A percentile compares a stretch with the other conserved stretches of the same genome.
phyloP scores from a whole-genome alignment of 2,797 vertebrate genomes.

The Podarcis siculus region DNA sequence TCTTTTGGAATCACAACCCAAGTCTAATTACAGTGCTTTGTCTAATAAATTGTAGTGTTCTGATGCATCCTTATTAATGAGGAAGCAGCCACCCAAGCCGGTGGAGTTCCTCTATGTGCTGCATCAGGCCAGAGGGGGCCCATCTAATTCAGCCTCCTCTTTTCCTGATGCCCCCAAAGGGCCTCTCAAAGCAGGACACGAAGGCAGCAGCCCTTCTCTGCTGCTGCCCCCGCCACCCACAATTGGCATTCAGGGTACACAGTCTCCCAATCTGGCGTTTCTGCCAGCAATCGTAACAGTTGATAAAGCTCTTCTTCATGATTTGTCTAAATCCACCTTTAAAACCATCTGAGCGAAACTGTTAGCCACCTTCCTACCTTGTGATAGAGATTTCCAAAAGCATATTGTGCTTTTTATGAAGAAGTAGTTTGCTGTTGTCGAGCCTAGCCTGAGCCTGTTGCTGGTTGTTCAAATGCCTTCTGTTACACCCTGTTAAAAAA shows the following conservation, averaged over 20 bases:
- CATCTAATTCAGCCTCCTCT: background rate
- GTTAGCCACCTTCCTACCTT: background rate
- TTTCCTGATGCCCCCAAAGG: background rate
- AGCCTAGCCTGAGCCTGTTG: background rate
- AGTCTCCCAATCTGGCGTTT: background rate
- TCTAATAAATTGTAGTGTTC: background rate
- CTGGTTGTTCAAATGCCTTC: background rate
- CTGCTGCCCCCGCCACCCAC: background rate
- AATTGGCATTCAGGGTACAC: background rate
- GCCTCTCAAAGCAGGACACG: background rate
- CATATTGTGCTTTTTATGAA: background rate
- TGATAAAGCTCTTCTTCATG: background rate
- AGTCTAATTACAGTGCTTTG: background rate
- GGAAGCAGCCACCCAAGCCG: background rate
- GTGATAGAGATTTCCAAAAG: background rate
- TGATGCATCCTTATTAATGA: background rate
- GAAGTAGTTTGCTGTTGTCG: background rate
- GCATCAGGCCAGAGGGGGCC: background rate
- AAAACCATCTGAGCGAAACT: background rate
- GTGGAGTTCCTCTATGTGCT: background rate
- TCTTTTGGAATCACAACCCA: background rate
- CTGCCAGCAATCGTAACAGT: background rate
- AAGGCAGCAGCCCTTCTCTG: background rate
- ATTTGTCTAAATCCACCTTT: background rate
- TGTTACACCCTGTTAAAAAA: background rate